Conservation (phyloP, 2,113 vertebrate species). For the Calidris pygmaea region DNA sequence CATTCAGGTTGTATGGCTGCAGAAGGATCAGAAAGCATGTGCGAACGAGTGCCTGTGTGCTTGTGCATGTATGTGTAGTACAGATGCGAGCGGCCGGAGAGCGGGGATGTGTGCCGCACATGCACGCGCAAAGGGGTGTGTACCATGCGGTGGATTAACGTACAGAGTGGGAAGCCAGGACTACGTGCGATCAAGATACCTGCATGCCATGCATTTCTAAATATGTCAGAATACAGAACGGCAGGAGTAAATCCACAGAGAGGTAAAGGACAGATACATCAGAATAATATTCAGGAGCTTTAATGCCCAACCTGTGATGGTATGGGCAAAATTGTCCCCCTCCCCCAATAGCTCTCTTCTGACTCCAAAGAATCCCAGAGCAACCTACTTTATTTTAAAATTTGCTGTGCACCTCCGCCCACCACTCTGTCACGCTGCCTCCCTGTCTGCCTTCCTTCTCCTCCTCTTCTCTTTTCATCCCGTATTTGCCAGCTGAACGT, state of each 20-base stretch:
- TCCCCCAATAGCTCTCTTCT: not conserved
- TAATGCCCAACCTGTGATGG: not conserved
- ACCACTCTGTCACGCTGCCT: conserved; percentile 41
- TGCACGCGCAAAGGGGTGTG: conserved; percentile 41
- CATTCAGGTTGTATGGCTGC: not conserved
- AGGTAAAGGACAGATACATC: not conserved
- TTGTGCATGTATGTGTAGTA: not conserved
- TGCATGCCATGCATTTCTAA: not conserved
- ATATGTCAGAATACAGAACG: not conserved
- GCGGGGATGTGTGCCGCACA: not conserved
- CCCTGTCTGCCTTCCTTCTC: conserved; percentile 48
- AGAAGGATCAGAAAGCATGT: not conserved
- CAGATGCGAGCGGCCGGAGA: not conserved
- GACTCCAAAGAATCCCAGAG: not conserved
- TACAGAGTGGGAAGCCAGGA: not conserved
- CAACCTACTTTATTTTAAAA: conserved; percentile 38
- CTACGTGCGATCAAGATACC: not conserved
- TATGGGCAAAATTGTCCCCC: not conserved
- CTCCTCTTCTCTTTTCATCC: conserved; percentile 54
- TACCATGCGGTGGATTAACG: not conserved
- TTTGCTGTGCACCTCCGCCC: conserved; percentile 14
- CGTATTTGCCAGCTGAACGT: conserved; percentile 64
- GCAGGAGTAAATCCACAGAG: not conserved
- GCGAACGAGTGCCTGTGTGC: not conserved
- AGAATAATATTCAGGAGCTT: not conserved